These are phyloP conservation scores for Podiceps cristatus DNA, from an alignment of 2,113 vertebrate genomes.

Conservation along the genomic window DNA sequence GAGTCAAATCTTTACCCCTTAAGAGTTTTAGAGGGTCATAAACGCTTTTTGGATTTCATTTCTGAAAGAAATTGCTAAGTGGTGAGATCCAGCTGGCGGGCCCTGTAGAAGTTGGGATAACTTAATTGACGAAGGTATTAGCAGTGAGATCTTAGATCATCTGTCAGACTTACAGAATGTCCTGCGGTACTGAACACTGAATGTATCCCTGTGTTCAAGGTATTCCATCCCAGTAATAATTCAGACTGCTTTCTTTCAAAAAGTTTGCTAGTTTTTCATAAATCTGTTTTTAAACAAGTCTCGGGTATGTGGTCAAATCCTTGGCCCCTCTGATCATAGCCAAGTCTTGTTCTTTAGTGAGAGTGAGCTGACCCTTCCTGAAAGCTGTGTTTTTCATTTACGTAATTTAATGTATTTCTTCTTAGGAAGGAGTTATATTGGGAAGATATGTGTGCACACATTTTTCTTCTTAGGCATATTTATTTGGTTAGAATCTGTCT, in stretches of 20 bases:
- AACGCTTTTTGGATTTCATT: background rate
- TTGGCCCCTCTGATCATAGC: background rate
- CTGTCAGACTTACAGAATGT: background rate
- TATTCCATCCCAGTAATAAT: background rate
- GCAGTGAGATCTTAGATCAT: background rate
- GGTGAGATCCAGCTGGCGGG: background rate
- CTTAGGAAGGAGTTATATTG: rapidly evolving
- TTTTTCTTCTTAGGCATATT: background rate
- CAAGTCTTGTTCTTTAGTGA: background rate
- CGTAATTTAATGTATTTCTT: background rate
- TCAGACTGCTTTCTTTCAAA: background rate
- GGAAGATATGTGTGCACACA: background rate
- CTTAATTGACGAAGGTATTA: background rate
- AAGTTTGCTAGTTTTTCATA: background rate
- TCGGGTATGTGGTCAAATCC: background rate
- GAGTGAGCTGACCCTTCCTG: background rate
- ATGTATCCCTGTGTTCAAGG: background rate
- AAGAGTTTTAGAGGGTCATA: background rate
- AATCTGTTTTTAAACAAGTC: background rate
- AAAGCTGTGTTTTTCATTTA: background rate
- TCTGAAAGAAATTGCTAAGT: background rate
- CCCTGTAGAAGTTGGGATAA: rapidly evolving
- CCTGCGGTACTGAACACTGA: background rate
- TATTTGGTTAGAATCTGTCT: background rate
- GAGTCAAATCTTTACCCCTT: background rate